phyloP scores from a whole-genome alignment of 2,888 invertebrate genomes.

The Parascotia fuliginaria region DNA sequence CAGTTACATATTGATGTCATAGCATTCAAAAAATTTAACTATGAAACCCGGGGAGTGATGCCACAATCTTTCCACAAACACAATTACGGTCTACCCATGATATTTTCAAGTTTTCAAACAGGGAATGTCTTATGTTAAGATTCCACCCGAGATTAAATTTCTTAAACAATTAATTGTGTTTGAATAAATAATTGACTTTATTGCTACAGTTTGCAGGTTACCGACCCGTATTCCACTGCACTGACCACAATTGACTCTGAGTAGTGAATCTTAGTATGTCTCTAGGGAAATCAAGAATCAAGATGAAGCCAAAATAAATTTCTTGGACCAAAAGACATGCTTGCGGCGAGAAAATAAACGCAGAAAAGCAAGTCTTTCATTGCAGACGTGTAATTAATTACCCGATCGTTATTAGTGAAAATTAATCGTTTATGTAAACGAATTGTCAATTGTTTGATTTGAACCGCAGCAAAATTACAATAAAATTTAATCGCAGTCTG shows the following conservation, averaged over 20 bases:
- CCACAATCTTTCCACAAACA: conserved; percentile 54
- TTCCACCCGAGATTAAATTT: conserved; percentile 21
- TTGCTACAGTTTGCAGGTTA: conserved; percentile 11
- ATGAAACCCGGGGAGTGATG: conserved; percentile 6
- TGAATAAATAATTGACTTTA: conserved; percentile 7
- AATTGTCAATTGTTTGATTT: conserved; percentile 23
- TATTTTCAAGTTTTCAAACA: conserved; percentile 44
- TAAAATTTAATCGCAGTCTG: no score
- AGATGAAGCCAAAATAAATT: conserved; percentile 52
- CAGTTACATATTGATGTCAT: no score
- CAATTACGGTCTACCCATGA: conserved; percentile 56
- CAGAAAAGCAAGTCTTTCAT: conserved; percentile 21
- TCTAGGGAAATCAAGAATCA: conserved; percentile 55
- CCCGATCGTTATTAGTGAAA: background rate
- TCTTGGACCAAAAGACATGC: conserved; percentile 46
- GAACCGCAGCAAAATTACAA: no score
- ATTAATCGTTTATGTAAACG: background rate
- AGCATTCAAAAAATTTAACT: no score
- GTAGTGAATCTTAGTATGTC: conserved; percentile 49
- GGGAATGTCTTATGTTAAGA: conserved; percentile 44
- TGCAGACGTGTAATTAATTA: conserved; percentile 2
- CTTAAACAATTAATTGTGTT: conserved; percentile 1
- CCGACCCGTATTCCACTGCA: conserved; percentile 37
- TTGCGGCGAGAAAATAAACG: conserved; percentile 41
- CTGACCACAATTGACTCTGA: conserved; percentile 55